Evolutionary conservation across 30 jellyfish, hydroid and myxozoan species (phyloP).

Genomic region (Aurelia aurita complex sp. Pacific): DNA sequence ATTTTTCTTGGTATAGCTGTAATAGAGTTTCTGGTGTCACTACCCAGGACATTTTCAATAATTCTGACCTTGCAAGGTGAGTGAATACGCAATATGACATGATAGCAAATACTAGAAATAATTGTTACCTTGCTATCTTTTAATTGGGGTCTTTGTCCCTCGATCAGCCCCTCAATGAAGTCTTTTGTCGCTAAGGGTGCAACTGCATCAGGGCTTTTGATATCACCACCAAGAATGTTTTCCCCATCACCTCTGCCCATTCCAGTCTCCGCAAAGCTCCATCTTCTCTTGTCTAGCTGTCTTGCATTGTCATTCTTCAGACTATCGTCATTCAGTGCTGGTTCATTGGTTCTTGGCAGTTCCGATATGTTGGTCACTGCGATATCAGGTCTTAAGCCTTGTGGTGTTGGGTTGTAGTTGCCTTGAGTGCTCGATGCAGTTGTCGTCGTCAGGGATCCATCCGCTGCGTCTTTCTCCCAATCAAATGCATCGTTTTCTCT

Average conservation of each 20-base stretch:
- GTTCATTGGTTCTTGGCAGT: slow-evolving; percentile 92
- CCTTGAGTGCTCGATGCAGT: slow-evolving; percentile 90
- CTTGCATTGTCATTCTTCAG: slow-evolving; percentile 70
- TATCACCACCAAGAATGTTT: background rate
- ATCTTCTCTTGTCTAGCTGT: slow-evolving; percentile 53
- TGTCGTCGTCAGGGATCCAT: slow-evolving; percentile 92
- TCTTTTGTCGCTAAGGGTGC: slow-evolving; percentile 25
- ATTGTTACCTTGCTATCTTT: slow-evolving; percentile 22
- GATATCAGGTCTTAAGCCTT: slow-evolving; percentile 81
- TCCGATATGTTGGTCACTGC: slow-evolving; percentile 93
- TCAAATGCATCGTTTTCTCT: slow-evolving; percentile 93
- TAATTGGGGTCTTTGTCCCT: slow-evolving; percentile 47
- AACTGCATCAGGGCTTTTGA: slow-evolving; percentile 10
- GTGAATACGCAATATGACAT: too few species aligned
- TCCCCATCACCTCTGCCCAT: slow-evolving; percentile 36
- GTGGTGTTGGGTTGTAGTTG: slow-evolving; percentile 88
- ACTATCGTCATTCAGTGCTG: slow-evolving; percentile 83
- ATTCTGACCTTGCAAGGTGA: too few species aligned
- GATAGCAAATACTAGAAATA: background rate
- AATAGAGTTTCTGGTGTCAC: too few species aligned
- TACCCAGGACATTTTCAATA: too few species aligned
- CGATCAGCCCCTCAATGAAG: slow-evolving; percentile 43
- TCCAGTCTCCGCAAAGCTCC: slow-evolving; percentile 76
- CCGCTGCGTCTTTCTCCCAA: slow-evolving; percentile 92
- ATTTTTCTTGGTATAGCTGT: too few species aligned